Percentiles rank a stretch among this genome's conserved stretches.
phyloP scores from a whole-genome alignment of 2,113 vertebrate genomes.

The Ceuthmochares aereus region DNA sequence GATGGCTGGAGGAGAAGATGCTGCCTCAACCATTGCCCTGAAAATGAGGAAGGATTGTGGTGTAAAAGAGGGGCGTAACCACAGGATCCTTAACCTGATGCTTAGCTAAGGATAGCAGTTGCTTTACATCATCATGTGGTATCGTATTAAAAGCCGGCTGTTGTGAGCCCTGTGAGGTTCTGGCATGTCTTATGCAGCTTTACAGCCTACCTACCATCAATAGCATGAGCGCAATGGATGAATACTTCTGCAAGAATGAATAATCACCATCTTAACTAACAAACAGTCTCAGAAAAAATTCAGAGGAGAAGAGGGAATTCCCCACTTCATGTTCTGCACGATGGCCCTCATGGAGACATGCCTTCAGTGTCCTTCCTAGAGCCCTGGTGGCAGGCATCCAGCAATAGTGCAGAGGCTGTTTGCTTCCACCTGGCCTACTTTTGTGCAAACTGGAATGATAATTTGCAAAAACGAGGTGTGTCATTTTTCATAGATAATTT shows the following conservation, averaged over 20 bases:
- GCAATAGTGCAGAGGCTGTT: not conserved
- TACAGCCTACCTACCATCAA: not conserved
- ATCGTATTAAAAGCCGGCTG: not conserved
- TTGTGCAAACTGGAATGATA: not conserved
- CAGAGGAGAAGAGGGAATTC: not conserved
- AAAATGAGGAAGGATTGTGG: not conserved
- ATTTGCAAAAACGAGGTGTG: not conserved
- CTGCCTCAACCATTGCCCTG: not conserved
- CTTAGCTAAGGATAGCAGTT: not conserved
- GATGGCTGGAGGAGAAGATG: not conserved
- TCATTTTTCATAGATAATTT: not conserved
- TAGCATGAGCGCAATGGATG: not conserved
- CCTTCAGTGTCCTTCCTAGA: not conserved
- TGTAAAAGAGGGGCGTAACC: not conserved
- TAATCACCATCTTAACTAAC: not conserved
- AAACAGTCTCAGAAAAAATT: not conserved
- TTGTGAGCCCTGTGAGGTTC: not conserved
- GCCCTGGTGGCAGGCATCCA: not conserved
- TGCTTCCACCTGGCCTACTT: not conserved
- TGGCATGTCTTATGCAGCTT: not conserved
- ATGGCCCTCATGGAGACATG: not conserved
- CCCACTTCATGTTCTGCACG: not conserved
- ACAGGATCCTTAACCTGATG: not conserved
- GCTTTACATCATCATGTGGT: not conserved
- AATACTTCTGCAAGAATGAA: not conserved